Conservation (phyloP, 2,888 invertebrate species). For the Lepidochrysops patricia region DNA sequence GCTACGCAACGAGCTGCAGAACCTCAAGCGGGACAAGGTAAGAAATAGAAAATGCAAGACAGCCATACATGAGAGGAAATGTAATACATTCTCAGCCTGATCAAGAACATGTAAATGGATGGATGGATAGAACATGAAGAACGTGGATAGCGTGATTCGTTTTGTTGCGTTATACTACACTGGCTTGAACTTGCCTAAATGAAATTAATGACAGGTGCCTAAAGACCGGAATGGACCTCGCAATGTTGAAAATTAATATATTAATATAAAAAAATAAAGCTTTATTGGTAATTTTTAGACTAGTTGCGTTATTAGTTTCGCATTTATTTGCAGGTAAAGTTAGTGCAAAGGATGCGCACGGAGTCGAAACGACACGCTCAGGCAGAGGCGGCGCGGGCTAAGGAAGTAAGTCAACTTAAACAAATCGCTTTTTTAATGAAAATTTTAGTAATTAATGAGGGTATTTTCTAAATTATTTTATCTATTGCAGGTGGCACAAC, state of each 20-base stretch:
- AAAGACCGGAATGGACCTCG: too few relatives aligned
- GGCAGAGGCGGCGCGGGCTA: constrained; percentile 82
- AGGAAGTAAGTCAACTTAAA: constrained; percentile 70
- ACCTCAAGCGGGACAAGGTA: constrained; percentile 87
- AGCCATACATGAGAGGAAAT: neutral
- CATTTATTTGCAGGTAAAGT: constrained; percentile 75
- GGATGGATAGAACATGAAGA: too few relatives aligned
- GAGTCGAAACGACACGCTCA: constrained; percentile 91
- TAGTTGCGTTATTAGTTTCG: neutral
- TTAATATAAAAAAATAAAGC: too few relatives aligned
- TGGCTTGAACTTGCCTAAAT: too few relatives aligned
- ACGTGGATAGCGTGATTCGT: too few relatives aligned
- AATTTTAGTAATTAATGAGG: too few relatives aligned
- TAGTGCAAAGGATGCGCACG: constrained; percentile 94
- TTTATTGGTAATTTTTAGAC: neutral
- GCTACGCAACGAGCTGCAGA: constrained; percentile 85
- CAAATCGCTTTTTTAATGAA: too few relatives aligned
- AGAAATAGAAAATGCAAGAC: neutral
- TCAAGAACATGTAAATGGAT: too few relatives aligned
- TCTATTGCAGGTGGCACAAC: constrained; percentile 80
- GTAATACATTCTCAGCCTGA: too few relatives aligned
- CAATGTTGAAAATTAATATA: too few relatives aligned
- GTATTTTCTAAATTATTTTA: neutral
- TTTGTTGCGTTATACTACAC: too few relatives aligned
- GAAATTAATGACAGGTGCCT: too few relatives aligned